Conservation (phyloP, 2,113 vertebrate genomes). For the Nestor notabilis region DNA sequence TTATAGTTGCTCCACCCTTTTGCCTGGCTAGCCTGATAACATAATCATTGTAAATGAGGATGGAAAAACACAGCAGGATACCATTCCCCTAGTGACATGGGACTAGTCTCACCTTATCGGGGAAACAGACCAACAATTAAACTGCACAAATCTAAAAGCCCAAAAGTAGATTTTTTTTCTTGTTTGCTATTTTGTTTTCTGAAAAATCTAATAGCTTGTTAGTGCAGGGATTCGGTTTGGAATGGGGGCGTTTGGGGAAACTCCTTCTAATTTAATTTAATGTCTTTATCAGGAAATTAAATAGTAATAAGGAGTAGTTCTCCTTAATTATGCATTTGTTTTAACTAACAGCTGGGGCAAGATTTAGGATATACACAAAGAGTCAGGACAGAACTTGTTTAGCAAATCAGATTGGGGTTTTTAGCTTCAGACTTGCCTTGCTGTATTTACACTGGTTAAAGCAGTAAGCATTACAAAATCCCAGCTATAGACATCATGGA, state of each 20-base stretch:
- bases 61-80: conserved; percentile 81
- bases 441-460: conserved; percentile 30
- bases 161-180: conserved; percentile 60
- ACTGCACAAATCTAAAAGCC: conserved; percentile 69
- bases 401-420: conserved; percentile 16
- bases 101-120: conserved; percentile 75
- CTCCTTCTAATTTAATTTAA: conserved; percentile 60
- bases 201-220: conserved; percentile 41
- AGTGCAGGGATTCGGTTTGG: neutral
- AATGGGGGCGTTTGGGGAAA: conserved; percentile 33
- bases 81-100: conserved; percentile 74
- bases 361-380: conserved; percentile 31
- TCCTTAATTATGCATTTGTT: conserved; percentile 70
- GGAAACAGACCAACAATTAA: conserved; percentile 79
- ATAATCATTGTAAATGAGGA: conserved; percentile 99
- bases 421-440: conserved; percentile 3
- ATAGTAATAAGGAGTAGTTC: conserved; percentile 30
- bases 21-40: conserved; percentile 99
- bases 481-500: neutral
- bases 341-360: conserved; percentile 49
- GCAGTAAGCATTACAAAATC: neutral
- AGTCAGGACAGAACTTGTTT: conserved; percentile 45
- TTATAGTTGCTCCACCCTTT: conserved; percentile 99
- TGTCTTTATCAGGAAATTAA: conserved; percentile 50
- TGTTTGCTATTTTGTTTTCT: conserved; percentile 52